Base-by-base conservation (phyloP, 2,797 vertebrate genomes). In the Peromyscus melanophrys region DNA sequence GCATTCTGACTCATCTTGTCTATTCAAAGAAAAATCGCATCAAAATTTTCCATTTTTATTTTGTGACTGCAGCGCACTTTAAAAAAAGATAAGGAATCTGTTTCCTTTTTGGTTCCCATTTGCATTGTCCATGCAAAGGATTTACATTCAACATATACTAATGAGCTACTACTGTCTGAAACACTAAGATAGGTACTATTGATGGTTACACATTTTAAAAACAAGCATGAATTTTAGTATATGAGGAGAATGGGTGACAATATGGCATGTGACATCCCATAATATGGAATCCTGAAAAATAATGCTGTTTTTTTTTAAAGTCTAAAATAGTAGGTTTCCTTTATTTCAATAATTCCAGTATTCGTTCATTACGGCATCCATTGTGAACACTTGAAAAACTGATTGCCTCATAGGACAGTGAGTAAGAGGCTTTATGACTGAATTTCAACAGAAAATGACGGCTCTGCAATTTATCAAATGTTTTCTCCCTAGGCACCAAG, bases 401-500 rank as follows among this genome's bases (percentile, higher is more conserved):
- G 40, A 69, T 92, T 87, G 12, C 25, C 81, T 49, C n/a, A 7
- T 69, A 78, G 83, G 40, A 92, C 34, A 19, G 23, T 25, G 40
- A 77, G 55, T 40, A 71, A 81, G 25, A 31, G 25, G 29, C 61
- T 84, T 61, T 78, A 0, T 1, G 23, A 86, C 27, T 27, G 90
- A 83, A 78, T 1, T 80, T 85, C 0, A 34, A 0, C 55, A 37
- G 0, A 69, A 34, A 89, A 49, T 25, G 0, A 0, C 40, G 13
- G 12, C 88, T 94, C 57, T 78, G 87, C 89, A 71, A 86, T 67
- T 81, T 92, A n/a, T 92, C 11, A 0, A 0, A 52, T 97, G 96
- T 43, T 52, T 76, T 52, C 61, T 65, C 97, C 92, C 87, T 40
- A 99, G 99, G 99, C 89, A 99, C 99, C 1, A 99, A 99, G 98